Conservation (phyloP, 2,797 vertebrate genomes). For the Arnoldichthys spilopterus region DNA sequence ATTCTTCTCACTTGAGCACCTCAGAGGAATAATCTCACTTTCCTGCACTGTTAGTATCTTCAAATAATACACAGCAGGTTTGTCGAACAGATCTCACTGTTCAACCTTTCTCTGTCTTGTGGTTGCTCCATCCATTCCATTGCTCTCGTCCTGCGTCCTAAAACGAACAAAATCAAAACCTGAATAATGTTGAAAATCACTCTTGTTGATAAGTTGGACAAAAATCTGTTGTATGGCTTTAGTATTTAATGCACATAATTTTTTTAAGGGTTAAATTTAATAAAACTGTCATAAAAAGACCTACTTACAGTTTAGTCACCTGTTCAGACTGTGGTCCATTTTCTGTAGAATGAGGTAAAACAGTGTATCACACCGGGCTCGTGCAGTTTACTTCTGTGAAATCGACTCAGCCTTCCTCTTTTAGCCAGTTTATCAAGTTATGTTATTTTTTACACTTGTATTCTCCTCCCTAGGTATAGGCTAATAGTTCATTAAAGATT, state of each 20-base stretch:
- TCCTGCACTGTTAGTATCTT: not conserved
- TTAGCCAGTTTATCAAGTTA: too few species aligned
- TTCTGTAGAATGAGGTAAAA: slow-evolving; percentile 59
- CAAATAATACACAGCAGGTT: not conserved
- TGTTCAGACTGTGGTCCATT: slow-evolving; percentile 58
- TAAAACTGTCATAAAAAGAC: not conserved
- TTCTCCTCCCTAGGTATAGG: too few species aligned
- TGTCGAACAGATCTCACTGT: slow-evolving; percentile 7
- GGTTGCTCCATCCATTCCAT: slow-evolving; percentile 63
- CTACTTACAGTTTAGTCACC: slow-evolving; percentile 69
- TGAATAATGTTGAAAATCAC: not conserved
- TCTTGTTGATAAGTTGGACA: not conserved
- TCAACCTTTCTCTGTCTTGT: slow-evolving; percentile 75
- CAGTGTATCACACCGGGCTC: not conserved
- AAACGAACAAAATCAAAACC: slow-evolving; percentile 36
- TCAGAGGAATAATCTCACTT: not conserved
- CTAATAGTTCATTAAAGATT: too few species aligned
- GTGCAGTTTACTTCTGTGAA: too few species aligned
- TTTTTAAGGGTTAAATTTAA: not conserved
- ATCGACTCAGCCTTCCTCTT: too few species aligned
- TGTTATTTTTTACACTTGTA: too few species aligned
- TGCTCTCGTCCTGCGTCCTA: slow-evolving; percentile 78
- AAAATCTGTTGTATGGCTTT: not conserved
- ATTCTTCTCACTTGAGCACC: not conserved
- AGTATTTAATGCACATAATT: not conserved